Base-by-base conservation (phyloP, 23 tunicate species). In the Corella eumyota region DNA sequence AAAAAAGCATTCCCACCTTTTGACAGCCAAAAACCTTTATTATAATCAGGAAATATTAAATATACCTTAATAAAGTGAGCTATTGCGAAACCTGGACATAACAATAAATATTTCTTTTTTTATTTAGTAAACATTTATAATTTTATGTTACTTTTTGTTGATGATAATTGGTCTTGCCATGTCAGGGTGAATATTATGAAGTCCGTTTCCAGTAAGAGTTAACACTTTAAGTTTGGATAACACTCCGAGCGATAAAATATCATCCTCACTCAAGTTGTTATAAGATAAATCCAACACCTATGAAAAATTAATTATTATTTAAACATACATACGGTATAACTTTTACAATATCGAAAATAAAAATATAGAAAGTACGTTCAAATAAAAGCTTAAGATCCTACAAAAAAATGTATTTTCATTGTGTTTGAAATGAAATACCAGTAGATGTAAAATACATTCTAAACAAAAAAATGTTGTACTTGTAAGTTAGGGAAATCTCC, bases 281-380 rank as follows among this genome's bases (percentile, higher is more conserved):
- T 88, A 88, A 17, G 96, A 88, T 25, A 88, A 67, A 67, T 88
- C 96, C 6, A 88, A 47, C 31, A 88, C 88, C 88, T 79, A 31
- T 5, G 30, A 60, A 32, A 2, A 4, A 30, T 5, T 22, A 7
- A 3, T 4, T 3, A 4, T 48, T 21, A 21, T 11, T 11, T 48
- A 48, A 48, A 2, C 26, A 26, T 48, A 21, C 24, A 21, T 4
- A 4, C 24, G 3, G 22, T 48, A 48, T 40, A 9, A 9, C 15
- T 9, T 11, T 40, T 9, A 11, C 11, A 15, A 9, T 11, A 11
- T 40, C 15, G 15, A 40, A 11, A 40, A 40, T n/a, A n/a, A n/a
- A n/a, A n/a, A n/a, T n/a, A n/a, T n/a, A n/a, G n/a, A n/a, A n/a
- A n/a, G n/a, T n/a, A n/a, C n/a, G n/a, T n/a, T n/a, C n/a, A n/a